Evolutionary conservation across 2,113 vertebrate genomes (phyloP), one percentile per base, ranked within the genome.

Genomic region (Apeltes quadracus): DNA sequence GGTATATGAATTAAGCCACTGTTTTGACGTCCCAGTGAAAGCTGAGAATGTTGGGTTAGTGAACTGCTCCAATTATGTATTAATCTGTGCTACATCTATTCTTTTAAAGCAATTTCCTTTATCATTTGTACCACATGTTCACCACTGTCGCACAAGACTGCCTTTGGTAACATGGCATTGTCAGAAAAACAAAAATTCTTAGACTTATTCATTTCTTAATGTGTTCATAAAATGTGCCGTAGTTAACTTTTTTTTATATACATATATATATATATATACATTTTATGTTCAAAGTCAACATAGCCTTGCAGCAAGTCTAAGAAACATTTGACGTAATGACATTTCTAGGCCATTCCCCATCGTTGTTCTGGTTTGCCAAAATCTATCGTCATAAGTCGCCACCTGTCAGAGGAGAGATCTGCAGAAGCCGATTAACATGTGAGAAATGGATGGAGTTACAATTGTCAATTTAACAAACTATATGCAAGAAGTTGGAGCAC

Each of bases 1-100:
- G 27, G 14, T 72, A 41, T 78, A 67, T 69, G 4, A 74, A 44
- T 56, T 48, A 34, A 16, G 27, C 44, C 20, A 38, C 20, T 58
- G 43, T 69, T 69, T 12, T 1, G 39, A 65, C 14, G 67, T 23
- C 48, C 44, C n/a, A 76, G 67, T 59, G 48, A 67, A 54, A 76
- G 61, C 27, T 54, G 55, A 58, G 44, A 29, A 56, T n/a, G 55
- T 62, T 38, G 16, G 9, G 12, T 72, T 67, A 56, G 50, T 48
- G 22, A 69, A 54, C 46, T 43, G 16, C 62, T 71, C 5, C 51
- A 36, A 50, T 34, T 56, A 15, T 55, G 27, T 44, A 32, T 51
- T 20, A 16, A 36, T 51, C 14, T 27, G 23, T 55, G 18, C 8
- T 44, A 46, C 4, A 38, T 58, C 2, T 53, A 11, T 29, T 54